A percentile compares a stretch with the other conserved stretches of the same genome.
Conservation (phyloP, 2,113 vertebrate species). For the Erinaceus europaeus region DNA sequence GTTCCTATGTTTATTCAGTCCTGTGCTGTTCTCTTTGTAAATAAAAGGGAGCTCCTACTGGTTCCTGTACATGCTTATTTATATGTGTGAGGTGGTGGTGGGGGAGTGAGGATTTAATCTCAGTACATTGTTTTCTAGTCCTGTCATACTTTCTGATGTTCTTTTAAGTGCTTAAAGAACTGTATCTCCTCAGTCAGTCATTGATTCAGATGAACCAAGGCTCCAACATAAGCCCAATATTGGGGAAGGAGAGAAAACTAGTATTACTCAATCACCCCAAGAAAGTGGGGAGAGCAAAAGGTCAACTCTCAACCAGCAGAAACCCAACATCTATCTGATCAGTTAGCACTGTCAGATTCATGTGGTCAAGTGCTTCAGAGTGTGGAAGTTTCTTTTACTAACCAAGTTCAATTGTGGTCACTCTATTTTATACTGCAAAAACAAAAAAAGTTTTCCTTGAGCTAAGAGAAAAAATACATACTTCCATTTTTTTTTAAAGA, state of each 20-base stretch:
- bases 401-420: background rate
- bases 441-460: background rate
- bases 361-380: background rate
- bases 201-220: background rate
- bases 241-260: background rate
- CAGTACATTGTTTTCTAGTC: conserved; percentile 8
- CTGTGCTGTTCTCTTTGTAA: no score
- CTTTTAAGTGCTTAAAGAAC: background rate
- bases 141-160: background rate
- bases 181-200: background rate
- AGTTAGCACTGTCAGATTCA: fast-evolving
- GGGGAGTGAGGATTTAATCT: no score
- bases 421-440: background rate
- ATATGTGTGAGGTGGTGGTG: no score
- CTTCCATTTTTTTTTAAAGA: background rate
- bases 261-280: background rate
- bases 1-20: conserved; percentile 16
- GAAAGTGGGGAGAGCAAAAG: background rate
- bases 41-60: no score
- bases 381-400: background rate
- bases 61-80: no score
- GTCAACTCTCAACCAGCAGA: background rate
- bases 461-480: background rate
- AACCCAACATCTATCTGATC: background rate
- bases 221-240: background rate